Conservation (phyloP, 53 echinoderm and acorn worm species). For the Pentamera pediparva region DNA sequence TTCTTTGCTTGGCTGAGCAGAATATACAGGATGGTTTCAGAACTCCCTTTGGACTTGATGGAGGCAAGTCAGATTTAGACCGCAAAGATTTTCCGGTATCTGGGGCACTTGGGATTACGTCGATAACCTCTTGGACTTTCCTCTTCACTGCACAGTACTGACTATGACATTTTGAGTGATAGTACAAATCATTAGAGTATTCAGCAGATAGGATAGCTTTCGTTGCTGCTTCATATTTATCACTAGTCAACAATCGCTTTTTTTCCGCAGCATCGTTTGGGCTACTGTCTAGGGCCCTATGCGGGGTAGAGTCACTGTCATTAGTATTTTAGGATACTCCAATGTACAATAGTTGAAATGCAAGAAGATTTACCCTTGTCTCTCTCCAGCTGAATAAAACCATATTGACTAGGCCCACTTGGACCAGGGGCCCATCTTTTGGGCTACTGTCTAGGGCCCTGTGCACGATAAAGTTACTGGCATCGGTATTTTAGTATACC, state of each 20-base stretch:
- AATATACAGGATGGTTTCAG: constrained; percentile 18
- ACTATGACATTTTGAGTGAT: constrained; percentile 42
- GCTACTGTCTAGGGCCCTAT: too few relatives aligned
- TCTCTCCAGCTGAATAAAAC: too few relatives aligned
- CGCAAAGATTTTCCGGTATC: constrained; percentile 20
- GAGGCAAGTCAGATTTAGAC: constrained; percentile 45
- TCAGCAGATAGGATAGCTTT: constrained; percentile 16
- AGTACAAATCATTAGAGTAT: constrained; percentile 39
- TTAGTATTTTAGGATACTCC: too few relatives aligned
- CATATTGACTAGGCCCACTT: too few relatives aligned
- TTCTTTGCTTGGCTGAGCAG: constrained; percentile 22
- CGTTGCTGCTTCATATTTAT: constrained; percentile 32
- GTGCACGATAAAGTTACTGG: too few relatives aligned
- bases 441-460: too few relatives aligned
- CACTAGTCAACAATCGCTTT: constrained; percentile 7
- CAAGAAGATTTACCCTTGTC: too few relatives aligned
- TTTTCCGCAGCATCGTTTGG: constrained; percentile 34
- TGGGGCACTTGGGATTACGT: neutral
- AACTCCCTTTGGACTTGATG: constrained; percentile 12
- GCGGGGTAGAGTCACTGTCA: too few relatives aligned
- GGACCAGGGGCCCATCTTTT: too few relatives aligned
- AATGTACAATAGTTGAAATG: too few relatives aligned
- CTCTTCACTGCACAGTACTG: constrained; percentile 42
- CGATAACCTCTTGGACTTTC: constrained; percentile 10
- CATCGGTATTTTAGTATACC: too few relatives aligned